These are phyloP conservation scores for Daphoenositta chrysoptera DNA, from an alignment of 2,113 vertebrate species.

Conservation along the genomic window DNA sequence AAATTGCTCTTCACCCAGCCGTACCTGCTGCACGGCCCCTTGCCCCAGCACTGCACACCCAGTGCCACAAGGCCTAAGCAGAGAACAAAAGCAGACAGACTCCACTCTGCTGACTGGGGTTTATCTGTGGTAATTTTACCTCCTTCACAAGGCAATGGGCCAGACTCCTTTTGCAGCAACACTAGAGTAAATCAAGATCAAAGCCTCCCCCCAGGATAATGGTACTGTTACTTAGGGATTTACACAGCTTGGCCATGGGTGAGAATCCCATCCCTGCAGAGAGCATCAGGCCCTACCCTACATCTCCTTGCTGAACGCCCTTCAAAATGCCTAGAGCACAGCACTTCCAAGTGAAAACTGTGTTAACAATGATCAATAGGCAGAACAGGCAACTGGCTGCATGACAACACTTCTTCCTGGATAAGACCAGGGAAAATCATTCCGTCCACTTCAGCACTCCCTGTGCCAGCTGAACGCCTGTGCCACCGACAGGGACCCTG, in stretches of 20 bases:
- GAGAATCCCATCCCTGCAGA: not conserved
- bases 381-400: not conserved
- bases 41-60: not conserved
- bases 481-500: not conserved
- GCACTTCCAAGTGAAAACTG: not conserved
- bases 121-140: conserved; percentile 18
- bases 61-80: conserved; percentile 3
- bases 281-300: not conserved
- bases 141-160: conserved; percentile 37
- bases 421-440: not conserved
- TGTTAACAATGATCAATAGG: not conserved
- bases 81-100: conserved; percentile 25
- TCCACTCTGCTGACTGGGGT: conserved; percentile 33
- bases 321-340: not conserved
- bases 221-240: conserved; percentile 20
- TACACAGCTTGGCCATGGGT: not conserved
- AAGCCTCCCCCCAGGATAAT: conserved; percentile 6
- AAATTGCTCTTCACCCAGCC: not conserved
- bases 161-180: conserved; percentile 20
- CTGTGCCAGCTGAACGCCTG: not conserved
- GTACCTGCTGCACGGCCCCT: not conserved
- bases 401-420: not conserved
- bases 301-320: not conserved
- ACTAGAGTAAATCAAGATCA: conserved; percentile 2
- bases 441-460: fast-evolving